Base-by-base conservation (phyloP, 92 coral and sea anemone genomes). In the Porites cylindrica region DNA sequence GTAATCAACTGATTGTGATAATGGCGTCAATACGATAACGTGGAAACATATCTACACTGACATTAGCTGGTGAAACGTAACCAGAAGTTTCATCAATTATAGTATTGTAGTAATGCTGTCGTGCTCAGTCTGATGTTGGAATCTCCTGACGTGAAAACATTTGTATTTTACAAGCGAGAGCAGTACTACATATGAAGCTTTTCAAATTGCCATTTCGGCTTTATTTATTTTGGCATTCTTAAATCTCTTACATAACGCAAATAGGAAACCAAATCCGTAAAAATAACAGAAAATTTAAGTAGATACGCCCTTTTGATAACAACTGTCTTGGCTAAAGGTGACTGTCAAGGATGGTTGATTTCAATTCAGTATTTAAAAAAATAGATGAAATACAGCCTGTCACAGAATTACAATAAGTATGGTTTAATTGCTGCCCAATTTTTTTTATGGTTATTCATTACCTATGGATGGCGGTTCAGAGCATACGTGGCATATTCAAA, bases 401-500 rank as follows among this genome's bases (percentile, higher is more conserved):
- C 12, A n/a, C 10, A 20, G 13, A 50, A 38, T 62, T 38, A 13
- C 8, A 24, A 23, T 29, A 54, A 52, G 47, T 23, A n/a, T 43
- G 70, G 71, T 61, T 19, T 10, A 63, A 4, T 51, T 19, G 5
- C 47, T 64, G 19, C 66, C 53, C 50, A 74, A 51, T 54, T 50
- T 62, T 79, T 64, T 72, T 79, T 65, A 43, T 79, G 83, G 17
- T 38, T 62, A 66, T n/a, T 66, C 17, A 20, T 14, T 62, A 62
- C 47, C 47, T 38, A 38, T 4, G 47, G 66, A 62, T 18, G 66
- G 4, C n/a, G 8, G n/a, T 14, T 62, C 19, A 1, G 8, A 13
- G 66, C 18, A 62, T 62, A 62, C 66, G 66, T 62, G 66, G 66
- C 66, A 56, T 11, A 56, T 56, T 38, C 47, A 38, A 38, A 38